phyloP scores from a whole-genome alignment of 2,797 vertebrate species.

The Oceanodroma leucorhoa region DNA sequence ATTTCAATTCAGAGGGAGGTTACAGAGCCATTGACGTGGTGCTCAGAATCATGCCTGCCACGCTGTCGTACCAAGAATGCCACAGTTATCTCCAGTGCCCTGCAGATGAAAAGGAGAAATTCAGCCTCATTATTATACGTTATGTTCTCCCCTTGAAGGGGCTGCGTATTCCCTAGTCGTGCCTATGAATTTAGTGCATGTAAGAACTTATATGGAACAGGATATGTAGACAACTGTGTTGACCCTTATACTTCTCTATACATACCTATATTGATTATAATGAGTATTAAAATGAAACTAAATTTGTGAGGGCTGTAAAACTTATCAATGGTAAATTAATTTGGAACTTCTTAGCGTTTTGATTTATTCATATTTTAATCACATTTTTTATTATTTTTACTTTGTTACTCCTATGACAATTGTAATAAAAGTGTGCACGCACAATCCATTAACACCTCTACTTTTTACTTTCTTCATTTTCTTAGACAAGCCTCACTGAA shows the following conservation, averaged over 20 bases:
- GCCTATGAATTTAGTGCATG: neutral
- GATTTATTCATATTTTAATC: neutral
- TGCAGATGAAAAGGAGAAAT: neutral
- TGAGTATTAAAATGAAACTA: neutral
- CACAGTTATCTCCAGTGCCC: neutral
- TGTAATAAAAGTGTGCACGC: neutral
- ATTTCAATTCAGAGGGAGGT: neutral
- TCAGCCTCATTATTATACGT: neutral
- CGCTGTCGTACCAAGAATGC: neutral
- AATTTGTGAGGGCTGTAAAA: neutral
- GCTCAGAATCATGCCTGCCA: neutral
- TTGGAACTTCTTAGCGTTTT: neutral
- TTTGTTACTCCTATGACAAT: neutral
- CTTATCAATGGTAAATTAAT: neutral
- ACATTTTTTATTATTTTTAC: neutral
- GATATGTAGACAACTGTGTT: neutral
- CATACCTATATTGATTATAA: neutral
- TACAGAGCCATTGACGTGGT: rapidly evolving
- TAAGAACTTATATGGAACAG: neutral
- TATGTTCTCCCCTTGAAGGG: neutral
- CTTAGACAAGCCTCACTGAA: neutral
- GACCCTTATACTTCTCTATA: neutral
- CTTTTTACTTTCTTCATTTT: neutral
- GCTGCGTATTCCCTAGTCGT: neutral
- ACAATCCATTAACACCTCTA: neutral